Base-by-base conservation (phyloP, 2,797 vertebrate species). In the Peromyscus nudipes region DNA sequence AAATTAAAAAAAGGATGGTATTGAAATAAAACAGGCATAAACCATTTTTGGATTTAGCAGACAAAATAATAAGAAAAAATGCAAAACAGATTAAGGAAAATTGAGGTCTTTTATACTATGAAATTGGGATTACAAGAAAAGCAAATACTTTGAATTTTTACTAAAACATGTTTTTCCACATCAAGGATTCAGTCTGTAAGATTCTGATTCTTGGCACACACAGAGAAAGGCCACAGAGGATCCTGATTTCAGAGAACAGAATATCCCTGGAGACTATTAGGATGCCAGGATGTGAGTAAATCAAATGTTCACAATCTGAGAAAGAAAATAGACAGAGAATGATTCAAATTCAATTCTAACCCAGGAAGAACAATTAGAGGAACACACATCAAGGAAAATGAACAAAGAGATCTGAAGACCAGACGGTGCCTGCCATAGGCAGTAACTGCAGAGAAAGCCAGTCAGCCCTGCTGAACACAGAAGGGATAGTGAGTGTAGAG, bases 111-210 rank as follows among this genome's bases (percentile, higher is more conserved):
- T 76, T 43, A 88, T 21, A n/a, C 31, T 23, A 2, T 82, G 75
- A 95, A 90, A 92, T 73, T 40, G 65, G 34, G 81, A 77, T 81
- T 17, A 90, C 43, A 83, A 89, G n/a, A 92, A 95, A 86, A 89
- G 14, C 17, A 90, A 92, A 31, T 29, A 34, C 71, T 76, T 7
- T 76, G 77, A 43, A 13, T 40, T 73, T 65, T 65, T 84, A 46
- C 19, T 93, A 7, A 6, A 65, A 40, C 13, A 73, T 0, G 2
- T 91, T 62, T 96, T 92, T 43, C 77, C 52, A 37, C 1, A 60
- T 57, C 10, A 69, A 90, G 34, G 73, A 62, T 37, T 94, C 49
- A 80, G 71, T 31, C 75, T 89, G 31, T 89, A 79, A 46, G 27
- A 75, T 65, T 82, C 81, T 88, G 49, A 69, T 29, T 93, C 75